phyloP scores from a whole-genome alignment of 1,140 invertebrate species.

The Gonioctena quinquepunctata region DNA sequence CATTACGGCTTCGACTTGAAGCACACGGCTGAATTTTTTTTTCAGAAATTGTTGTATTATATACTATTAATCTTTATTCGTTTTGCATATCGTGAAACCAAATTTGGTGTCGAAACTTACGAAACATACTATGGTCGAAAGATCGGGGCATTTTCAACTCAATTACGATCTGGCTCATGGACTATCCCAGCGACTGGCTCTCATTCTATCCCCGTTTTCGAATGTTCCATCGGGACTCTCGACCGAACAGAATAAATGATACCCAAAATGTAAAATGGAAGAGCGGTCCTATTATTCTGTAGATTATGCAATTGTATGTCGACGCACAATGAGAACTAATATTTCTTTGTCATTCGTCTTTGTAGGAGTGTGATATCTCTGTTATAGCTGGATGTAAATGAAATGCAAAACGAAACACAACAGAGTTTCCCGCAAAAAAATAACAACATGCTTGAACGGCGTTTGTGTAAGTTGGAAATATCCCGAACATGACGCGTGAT shows the following conservation, averaged over 20 bases:
- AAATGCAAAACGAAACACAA: slow-evolving; percentile 28
- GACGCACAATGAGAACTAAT: slow-evolving; percentile 43
- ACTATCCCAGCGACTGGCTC: slow-evolving; percentile 10
- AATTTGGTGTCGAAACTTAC: no score
- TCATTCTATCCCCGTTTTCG: slow-evolving; percentile 32
- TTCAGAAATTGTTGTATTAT: no score
- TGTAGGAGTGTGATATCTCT: slow-evolving; percentile 45
- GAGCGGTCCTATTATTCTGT: slow-evolving; percentile 41
- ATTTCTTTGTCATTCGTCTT: slow-evolving; percentile 40
- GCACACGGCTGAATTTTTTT: no score
- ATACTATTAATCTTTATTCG: no score
- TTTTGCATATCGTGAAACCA: no score
- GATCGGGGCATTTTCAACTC: not conserved
- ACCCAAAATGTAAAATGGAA: slow-evolving; percentile 43
- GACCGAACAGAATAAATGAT: slow-evolving; percentile 39
- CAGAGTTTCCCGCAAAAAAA: not conserved
- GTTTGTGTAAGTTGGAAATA: not conserved
- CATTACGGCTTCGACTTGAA: no score
- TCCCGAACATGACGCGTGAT: slow-evolving; percentile 7
- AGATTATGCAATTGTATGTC: slow-evolving; percentile 48
- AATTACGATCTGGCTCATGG: not conserved
- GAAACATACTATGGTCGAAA: no score
- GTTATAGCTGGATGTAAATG: slow-evolving; percentile 39
- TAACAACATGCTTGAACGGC: not conserved
- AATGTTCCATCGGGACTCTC: slow-evolving; percentile 26